Base-by-base conservation (phyloP, 1,140 invertebrate species). In the Macrotrachela quadricornifera region DNA sequence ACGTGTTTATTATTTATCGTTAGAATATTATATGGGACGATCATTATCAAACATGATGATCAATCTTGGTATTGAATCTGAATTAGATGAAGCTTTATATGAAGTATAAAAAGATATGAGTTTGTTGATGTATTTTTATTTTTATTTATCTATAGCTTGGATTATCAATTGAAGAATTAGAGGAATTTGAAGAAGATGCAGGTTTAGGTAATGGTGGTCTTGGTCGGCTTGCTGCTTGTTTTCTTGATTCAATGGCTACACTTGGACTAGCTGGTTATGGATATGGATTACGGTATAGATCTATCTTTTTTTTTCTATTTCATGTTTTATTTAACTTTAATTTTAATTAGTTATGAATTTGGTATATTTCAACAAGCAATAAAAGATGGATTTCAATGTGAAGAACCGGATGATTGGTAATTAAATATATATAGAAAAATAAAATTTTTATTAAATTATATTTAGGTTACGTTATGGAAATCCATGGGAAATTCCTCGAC, bases 1-100 rank as follows among this genome's bases (percentile, higher is more conserved):
- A 90, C 78, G 94, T 59, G 82, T 96, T 10, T 97, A 97, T 73
- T 99, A 99, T 69, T 75, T 99, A 8, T 99, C 94, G 0, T 68
- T 99, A 71, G 94, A 99, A 72, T 99, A 91, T 72, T 97, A 97
- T 71, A 96, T 99, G 86, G 94, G 94, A 11, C 75, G 94, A 46
- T 82, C 86, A 12, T 75, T 99, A 11, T 82, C 85, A 63, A 99
- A 99, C 67, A 99, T 92, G 6, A 97, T 99, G 91, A 83, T 97
- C 55, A 99, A 99, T 68, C 72, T 99, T 60, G 92, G 91, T 1
- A 91, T 99, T 59, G 85, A 96, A 70, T 84, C 81, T 30, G 80
- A 85, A 40, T 88, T 86, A 62, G 91, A 96, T 73, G 91, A 97
- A 74, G 88, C 91, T 47, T 79, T 96, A 71, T 96, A 96, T 66